Conservation (phyloP, 2,797 vertebrate genomes). For the Sebastes wilsoni region DNA sequence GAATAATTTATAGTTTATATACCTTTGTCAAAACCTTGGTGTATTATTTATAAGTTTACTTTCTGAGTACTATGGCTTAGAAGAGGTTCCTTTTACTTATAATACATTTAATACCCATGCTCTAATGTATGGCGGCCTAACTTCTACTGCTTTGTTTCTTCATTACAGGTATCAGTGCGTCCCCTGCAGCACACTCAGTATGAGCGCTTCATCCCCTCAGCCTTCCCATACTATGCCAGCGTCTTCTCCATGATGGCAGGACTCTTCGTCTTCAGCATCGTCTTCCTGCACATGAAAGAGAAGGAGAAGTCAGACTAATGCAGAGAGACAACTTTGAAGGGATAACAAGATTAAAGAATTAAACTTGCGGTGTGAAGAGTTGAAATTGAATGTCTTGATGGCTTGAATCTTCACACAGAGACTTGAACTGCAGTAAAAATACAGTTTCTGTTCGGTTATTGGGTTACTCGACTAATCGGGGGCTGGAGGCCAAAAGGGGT, state of each 20-base stretch:
- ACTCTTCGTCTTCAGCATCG: conserved; percentile 94
- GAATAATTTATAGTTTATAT: background rate
- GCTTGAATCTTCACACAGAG: conserved; percentile 42
- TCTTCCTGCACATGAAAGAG: conserved; percentile 99
- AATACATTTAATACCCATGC: background rate
- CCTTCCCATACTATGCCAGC: conserved; percentile 94
- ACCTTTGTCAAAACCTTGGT: no score
- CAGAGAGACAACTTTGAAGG: background rate
- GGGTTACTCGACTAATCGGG: conserved; percentile 5
- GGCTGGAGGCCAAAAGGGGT: conserved; percentile 25
- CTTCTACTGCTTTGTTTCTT: background rate
- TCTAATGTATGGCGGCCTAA: background rate
- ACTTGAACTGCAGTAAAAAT: conserved; percentile 50
- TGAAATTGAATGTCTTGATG: conserved; percentile 44
- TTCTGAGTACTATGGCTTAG: background rate
- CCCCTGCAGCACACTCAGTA: conserved; percentile 98
- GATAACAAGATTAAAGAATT: conserved; percentile 24
- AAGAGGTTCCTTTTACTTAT: background rate
- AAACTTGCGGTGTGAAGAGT: conserved; percentile 41
- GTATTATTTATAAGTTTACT: background rate
- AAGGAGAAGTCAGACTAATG: conserved; percentile 96
- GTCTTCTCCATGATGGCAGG: conserved; percentile 98
- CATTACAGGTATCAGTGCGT: conserved; percentile 91
- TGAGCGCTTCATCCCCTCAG: conserved; percentile 96
- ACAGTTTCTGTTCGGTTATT: conserved; percentile 40